Evolutionary conservation across 1,140 invertebrate species (phyloP).

Genomic region (Bombus pascuorum): DNA sequence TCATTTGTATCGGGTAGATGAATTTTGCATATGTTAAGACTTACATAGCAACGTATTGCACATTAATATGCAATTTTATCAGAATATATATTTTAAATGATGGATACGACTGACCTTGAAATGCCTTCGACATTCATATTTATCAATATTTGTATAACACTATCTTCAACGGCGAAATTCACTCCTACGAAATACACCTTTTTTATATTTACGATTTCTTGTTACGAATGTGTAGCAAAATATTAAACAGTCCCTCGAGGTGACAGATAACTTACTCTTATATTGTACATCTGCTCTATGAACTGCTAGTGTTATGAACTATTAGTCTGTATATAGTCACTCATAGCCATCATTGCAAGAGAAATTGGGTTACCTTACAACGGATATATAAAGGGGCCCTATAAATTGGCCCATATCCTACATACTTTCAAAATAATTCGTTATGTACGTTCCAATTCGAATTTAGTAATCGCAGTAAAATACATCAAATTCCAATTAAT

Average conservation of each 20-base stretch:
- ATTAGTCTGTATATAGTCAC: conserved; percentile 58
- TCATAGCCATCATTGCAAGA: conserved; percentile 61
- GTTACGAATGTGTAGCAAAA: conserved; percentile 3
- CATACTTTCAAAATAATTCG: conserved; percentile 54
- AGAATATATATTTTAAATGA: background rate
- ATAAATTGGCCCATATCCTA: conserved; percentile 62
- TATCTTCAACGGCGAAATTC: background rate
- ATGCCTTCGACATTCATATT: background rate
- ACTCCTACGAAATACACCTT: background rate
- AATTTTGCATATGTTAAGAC: background rate
- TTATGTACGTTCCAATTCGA: conserved; percentile 24
- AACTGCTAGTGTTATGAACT: conserved; percentile 34
- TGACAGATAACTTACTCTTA: conserved; percentile 42
- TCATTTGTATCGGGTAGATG: background rate
- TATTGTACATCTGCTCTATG: conserved; percentile 47
- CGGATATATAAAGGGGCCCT: conserved; percentile 69
- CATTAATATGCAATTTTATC: background rate
- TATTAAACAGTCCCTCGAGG: conserved; percentile 11
- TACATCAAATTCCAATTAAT: background rate
- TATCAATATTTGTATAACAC: background rate
- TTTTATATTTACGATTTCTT: background rate
- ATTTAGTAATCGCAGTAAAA: background rate
- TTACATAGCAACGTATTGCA: background rate
- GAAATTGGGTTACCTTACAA: conserved; percentile 68
- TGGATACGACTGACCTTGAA: background rate